These are phyloP conservation scores for Penaeus vannamei DNA, from an alignment of 1,140 invertebrate genomes.

Conservation along the genomic window DNA sequence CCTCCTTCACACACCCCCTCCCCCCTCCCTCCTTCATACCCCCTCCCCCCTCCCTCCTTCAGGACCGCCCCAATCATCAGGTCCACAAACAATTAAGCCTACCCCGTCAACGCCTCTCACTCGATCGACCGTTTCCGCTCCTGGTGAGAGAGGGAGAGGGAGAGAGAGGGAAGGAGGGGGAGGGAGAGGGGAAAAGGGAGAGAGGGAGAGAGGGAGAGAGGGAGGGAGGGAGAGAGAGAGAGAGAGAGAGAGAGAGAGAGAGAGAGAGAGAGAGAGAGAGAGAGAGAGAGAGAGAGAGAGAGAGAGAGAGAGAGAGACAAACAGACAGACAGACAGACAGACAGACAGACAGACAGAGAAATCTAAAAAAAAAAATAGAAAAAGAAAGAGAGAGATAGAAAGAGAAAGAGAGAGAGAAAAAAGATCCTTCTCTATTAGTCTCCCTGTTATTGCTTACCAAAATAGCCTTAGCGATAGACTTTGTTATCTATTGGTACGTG, in stretches of 20 bases:
- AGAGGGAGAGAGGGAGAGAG: neutral
- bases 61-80: conserved; percentile 8
- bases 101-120: neutral
- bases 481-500: too few relatives aligned
- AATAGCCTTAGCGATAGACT: too few relatives aligned
- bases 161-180: neutral
- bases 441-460: too few relatives aligned
- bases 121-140: neutral
- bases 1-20: too few relatives aligned
- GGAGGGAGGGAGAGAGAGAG: neutral
- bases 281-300: neutral
- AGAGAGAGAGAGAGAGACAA: neutral
- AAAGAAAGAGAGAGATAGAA: neutral
- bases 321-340: neutral
- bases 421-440: too few relatives aligned
- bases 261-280: conserved; percentile 13
- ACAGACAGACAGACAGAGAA: neutral
- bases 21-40: too few relatives aligned
- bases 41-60: neutral
- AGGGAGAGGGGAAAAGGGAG: neutral
- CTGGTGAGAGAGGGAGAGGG: neutral
- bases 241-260: neutral
- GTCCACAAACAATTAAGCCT: conserved; percentile 24
- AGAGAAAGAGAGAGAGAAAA: neutral
- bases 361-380: neutral